These are phyloP conservation scores for Leptestheria dahalacensis DNA, from an alignment of 1,140 invertebrate species.

Conservation along the genomic window DNA sequence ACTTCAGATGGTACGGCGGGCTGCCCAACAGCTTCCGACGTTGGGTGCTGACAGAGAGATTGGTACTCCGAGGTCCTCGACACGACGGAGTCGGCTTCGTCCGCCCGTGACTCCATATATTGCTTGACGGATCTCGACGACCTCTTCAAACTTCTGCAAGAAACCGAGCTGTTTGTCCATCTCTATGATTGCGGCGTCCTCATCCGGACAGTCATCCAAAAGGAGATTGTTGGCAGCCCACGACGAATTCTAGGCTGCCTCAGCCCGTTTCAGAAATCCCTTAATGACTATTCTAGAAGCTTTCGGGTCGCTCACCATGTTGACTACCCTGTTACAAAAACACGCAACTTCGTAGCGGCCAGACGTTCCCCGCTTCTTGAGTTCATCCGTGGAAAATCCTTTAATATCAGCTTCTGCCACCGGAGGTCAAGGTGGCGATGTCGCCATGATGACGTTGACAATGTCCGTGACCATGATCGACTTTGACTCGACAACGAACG, in stretches of 20 bases:
- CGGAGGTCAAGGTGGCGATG: not conserved
- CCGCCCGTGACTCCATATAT: not conserved
- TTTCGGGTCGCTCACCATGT: not conserved
- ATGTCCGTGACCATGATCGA: too few relatives aligned
- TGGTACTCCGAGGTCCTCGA: not conserved
- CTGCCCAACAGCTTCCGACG: not conserved
- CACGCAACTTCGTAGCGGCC: not conserved
- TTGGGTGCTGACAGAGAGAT: not conserved
- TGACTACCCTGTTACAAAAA: not conserved
- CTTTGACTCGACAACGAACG: too few relatives aligned
- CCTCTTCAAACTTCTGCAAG: not conserved
- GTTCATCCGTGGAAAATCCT: not conserved
- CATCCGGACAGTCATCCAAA: not conserved
- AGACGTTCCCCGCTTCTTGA: not conserved
- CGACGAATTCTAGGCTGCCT: not conserved
- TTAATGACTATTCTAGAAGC: not conserved
- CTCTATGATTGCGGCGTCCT: not conserved
- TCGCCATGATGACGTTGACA: too few relatives aligned
- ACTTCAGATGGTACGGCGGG: too few relatives aligned
- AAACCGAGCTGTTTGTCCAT: not conserved
- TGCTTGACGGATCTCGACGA: not conserved
- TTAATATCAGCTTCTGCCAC: not conserved
- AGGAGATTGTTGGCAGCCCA: not conserved
- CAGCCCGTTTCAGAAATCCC: not conserved
- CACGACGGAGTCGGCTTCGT: not conserved